Conservation (phyloP, 2,888 invertebrate genomes). For the Iphiclides podalirius region DNA sequence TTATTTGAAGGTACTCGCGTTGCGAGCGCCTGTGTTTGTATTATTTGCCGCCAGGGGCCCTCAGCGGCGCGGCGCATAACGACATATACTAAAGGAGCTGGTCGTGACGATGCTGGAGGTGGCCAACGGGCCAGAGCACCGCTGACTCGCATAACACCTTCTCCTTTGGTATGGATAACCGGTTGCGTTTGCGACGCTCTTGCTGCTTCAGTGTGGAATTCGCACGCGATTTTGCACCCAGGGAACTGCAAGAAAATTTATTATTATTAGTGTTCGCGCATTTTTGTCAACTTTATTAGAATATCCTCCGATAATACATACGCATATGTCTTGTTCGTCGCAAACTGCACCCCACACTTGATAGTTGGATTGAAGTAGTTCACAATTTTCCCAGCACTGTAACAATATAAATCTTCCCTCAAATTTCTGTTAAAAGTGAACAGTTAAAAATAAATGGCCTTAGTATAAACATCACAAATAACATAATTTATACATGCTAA, state of each 20-base stretch:
- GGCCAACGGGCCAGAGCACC: constrained; percentile 84
- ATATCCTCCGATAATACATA: constrained; percentile 71
- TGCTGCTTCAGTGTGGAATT: constrained; percentile 83
- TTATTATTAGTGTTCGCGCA: not conserved
- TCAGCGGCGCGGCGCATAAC: constrained; percentile 84
- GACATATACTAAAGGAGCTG: constrained; percentile 83
- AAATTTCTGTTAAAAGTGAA: constrained; percentile 24
- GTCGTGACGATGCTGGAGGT: constrained; percentile 78
- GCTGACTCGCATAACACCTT: constrained; percentile 83
- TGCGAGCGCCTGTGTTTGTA: constrained; percentile 83
- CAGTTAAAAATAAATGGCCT: not conserved
- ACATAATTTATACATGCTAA: too few relatives aligned
- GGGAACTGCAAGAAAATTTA: constrained; percentile 82
- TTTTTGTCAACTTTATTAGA: not conserved
- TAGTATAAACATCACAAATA: too few relatives aligned
- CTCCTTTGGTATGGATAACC: constrained; percentile 85
- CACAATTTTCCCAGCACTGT: constrained; percentile 89
- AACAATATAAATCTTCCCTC: constrained; percentile 58
- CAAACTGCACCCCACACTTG: constrained; percentile 87
- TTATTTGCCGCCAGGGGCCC: constrained; percentile 84
- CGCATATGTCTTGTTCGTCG: constrained; percentile 85
- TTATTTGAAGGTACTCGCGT: constrained; percentile 83
- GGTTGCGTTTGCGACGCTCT: constrained; percentile 83
- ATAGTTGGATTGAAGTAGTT: constrained; percentile 85
- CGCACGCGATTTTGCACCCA: constrained; percentile 86